phyloP scores from a whole-genome alignment of 2,113 vertebrate species.

The Hemibagrus wyckioides region DNA sequence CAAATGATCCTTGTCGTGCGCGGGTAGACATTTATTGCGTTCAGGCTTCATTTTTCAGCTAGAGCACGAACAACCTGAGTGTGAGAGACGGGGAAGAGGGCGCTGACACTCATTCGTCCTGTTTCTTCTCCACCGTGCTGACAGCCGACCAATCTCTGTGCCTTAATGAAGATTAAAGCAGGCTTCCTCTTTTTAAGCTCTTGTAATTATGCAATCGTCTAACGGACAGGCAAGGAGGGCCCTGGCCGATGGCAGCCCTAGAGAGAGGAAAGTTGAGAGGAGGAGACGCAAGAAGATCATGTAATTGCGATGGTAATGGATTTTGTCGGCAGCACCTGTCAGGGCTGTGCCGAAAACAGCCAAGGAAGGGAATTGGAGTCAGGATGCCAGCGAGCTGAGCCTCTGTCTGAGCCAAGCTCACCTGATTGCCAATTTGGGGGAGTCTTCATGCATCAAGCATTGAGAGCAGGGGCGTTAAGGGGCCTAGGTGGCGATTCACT shows the following conservation, averaged over 20 bases:
- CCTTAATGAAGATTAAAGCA: conserved; percentile 61
- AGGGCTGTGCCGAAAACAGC: conserved; percentile 66
- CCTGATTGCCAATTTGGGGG: conserved; percentile 75
- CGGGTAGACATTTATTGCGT: conserved; percentile 27
- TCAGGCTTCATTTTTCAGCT: conserved; percentile 44
- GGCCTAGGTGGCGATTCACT: conserved; percentile 42
- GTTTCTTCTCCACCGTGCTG: conserved; percentile 14
- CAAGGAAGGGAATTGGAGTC: conserved; percentile 63
- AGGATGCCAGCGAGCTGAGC: conserved; percentile 56
- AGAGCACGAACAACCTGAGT: conserved; percentile 2
- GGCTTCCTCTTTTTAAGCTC: conserved; percentile 56
- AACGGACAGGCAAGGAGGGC: conserved; percentile 36
- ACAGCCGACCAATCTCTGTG: conserved; percentile 45
- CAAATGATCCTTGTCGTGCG: conserved; percentile 27
- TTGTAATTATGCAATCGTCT: conserved; percentile 56
- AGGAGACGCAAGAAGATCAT: conserved; percentile 52
- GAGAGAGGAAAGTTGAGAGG: conserved; percentile 50
- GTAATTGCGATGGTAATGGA: conserved; percentile 74
- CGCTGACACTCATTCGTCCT: not conserved
- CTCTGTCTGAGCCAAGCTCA: conserved; percentile 66
- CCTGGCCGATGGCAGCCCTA: conserved; percentile 44
- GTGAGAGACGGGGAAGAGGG: conserved; percentile 21
- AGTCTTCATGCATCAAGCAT: conserved; percentile 63
- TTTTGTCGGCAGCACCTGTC: conserved; percentile 76
- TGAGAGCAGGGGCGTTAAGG: conserved; percentile 50